phyloP scores from a whole-genome alignment of 2,888 invertebrate genomes.

The Ennomos quercinarius region DNA sequence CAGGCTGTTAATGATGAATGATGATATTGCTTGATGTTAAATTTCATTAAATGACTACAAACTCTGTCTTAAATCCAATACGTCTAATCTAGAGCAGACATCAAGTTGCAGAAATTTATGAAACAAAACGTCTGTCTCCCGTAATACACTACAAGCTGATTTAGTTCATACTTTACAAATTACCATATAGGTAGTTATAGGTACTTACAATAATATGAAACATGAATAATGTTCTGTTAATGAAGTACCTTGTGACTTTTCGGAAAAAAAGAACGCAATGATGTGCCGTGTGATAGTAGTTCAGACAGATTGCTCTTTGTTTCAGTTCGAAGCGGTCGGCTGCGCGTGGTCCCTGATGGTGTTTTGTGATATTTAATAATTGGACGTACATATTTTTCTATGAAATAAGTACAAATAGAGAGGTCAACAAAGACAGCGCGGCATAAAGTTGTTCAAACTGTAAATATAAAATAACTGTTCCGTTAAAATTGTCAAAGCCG shows the following conservation, averaged over 20 bases:
- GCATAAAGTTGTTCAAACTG: slow-evolving; percentile 64
- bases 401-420: slow-evolving; percentile 81
- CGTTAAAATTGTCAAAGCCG: slow-evolving; percentile 54
- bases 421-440: slow-evolving; percentile 59
- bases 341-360: slow-evolving; percentile 62
- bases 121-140: no score
- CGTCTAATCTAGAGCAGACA: neutral
- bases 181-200: no score
- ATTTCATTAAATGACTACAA: no score
- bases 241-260: no score
- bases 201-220: neutral
- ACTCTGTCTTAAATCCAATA: neutral
- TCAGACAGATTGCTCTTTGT: slow-evolving; percentile 51
- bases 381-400: slow-evolving; percentile 82
- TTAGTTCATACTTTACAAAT: no score
- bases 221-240: no score
- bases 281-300: slow-evolving; percentile 22
- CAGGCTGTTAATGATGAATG: no score
- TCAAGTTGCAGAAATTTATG: no score
- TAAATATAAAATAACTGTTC: slow-evolving; percentile 63
- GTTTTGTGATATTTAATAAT: slow-evolving; percentile 73
- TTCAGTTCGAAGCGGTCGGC: slow-evolving; percentile 79
- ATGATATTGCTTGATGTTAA: no score
- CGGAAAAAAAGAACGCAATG: neutral
- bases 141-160: no score